Conservation (phyloP, 2,888 invertebrate species). For the Itoplectis maculator region DNA sequence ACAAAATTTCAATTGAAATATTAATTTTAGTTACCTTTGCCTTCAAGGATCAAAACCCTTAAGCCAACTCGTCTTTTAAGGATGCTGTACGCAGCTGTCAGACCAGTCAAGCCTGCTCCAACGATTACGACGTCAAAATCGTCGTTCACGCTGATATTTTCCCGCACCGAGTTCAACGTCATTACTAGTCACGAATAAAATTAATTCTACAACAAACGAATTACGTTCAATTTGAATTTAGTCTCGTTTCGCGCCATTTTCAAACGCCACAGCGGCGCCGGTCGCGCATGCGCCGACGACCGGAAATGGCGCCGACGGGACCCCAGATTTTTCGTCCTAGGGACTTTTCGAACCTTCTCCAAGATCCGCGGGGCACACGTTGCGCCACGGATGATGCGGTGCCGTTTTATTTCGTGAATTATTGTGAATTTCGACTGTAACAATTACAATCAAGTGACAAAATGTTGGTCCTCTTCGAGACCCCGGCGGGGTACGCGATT, state of each 20-base stretch:
- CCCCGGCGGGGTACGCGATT: constrained; percentile 96
- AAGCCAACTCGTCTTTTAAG: constrained; percentile 72
- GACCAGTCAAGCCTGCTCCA: constrained; percentile 77
- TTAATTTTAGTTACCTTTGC: constrained; percentile 67
- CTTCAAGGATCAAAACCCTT: constrained; percentile 75
- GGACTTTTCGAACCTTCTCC: constrained; percentile 28
- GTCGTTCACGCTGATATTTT: constrained; percentile 61
- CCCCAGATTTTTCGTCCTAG: neutral
- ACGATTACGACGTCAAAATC: constrained; percentile 77
- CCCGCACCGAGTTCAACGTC: constrained; percentile 7
- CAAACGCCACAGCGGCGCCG: neutral
- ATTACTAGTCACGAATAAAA: neutral
- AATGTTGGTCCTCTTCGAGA: constrained; percentile 97
- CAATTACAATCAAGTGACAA: constrained; percentile 73
- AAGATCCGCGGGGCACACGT: constrained; percentile 35
- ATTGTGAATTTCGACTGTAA: constrained; percentile 27
- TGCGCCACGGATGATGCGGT: constrained; percentile 46
- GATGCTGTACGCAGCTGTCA: constrained; percentile 75
- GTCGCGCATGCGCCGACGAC: neutral
- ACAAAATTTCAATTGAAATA: no score
- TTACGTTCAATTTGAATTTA: neutral
- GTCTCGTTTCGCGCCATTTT: neutral
- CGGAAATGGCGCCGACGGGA: neutral
- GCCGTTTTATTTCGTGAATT: constrained; percentile 9
- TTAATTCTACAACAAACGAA: neutral